Evolutionary conservation across 2,888 invertebrate species (phyloP), one percentile per base, ranked within the genome.

Genomic region (Lissonota sp.): DNA sequence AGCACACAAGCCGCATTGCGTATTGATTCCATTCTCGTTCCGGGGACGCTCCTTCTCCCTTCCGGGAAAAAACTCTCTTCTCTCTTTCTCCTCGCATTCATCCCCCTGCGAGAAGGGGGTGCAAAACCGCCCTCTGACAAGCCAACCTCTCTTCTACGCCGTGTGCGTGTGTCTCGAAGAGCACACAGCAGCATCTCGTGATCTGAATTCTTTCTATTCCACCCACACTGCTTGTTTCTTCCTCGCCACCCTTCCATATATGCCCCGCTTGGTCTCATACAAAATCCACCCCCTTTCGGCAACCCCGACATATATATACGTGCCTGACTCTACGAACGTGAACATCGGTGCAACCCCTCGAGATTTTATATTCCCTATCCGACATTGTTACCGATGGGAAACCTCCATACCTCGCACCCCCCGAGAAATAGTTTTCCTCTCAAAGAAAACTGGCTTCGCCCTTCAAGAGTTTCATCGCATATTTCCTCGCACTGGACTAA

Each of bases 141-240:
- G 71, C 81, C 78, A 71, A 66, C 82, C 76, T 78, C 75, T 81
- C 71, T 70, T 66, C 62, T 53, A 64, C 69, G 69, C 70, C 77
- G 55, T 53, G 57, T 44, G 78, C 70, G 78, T 75, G 71, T 82
- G 75, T 79, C 75, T 82, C 79, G 60, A 16, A 67, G 82, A 79
- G 70, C 82, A 82, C 67, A 83, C 83, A 70, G 86, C 87, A 84
- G 78, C 86, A 86, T 89, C 88, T 84, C 90, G 89, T 91, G 89
- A 90, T 91, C 90, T 90, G 91, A 91, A 91, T 91, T 91, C 89
- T 88, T 90, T 88, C 89, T 90, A 90, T 91, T 90, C 87, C 49
- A 60, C 86, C 84, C 85, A 79, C 83, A 83, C 85, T 79, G 80
- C 82, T 14, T 63, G 76, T 74, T 60, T 69, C 60, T 71, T 77